Percentiles rank a stretch among this genome's conserved stretches.
Conservation (phyloP, 2,888 invertebrate species). For the Sphaerophoria rueppellii region DNA sequence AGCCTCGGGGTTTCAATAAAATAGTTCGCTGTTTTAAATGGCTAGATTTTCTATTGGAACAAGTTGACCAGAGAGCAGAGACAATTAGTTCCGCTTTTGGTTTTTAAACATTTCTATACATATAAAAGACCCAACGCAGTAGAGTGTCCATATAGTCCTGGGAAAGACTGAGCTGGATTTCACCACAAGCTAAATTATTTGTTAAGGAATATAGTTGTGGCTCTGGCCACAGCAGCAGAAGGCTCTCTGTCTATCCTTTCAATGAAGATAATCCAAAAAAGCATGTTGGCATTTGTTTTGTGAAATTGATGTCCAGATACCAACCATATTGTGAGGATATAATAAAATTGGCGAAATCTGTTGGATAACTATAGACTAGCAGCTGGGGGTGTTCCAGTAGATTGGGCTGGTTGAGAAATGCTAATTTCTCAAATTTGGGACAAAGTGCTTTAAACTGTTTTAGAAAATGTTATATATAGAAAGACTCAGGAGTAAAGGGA, state of each 20-base stretch:
- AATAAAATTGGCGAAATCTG: conserved; percentile 19
- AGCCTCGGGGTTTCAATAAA: conserved; percentile 28
- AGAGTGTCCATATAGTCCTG: neutral
- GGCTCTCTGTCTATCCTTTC: conserved; percentile 17
- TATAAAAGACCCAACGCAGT: neutral
- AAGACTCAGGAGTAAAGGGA: no score
- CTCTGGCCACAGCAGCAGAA: neutral
- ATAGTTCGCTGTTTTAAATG: conserved; percentile 38
- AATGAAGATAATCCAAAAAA: conserved; percentile 62
- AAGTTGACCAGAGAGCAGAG: conserved; percentile 43
- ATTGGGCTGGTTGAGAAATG: no score
- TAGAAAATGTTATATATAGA: no score
- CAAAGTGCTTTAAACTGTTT: no score
- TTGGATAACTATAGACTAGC: neutral
- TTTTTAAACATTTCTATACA: neutral
- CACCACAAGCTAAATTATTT: conserved; percentile 30
- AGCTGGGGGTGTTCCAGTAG: no score
- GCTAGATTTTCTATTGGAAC: conserved; percentile 39
- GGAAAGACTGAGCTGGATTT: neutral
- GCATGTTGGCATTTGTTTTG: conserved; percentile 53
- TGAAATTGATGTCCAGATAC: conserved; percentile 13
- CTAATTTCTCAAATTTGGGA: no score
- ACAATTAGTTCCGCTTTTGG: conserved; percentile 32
- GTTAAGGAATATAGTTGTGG: neutral
- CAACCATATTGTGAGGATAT: neutral